Conservation (phyloP, 92 coral and sea anemone genomes). For the Paragorgia papillata region DNA sequence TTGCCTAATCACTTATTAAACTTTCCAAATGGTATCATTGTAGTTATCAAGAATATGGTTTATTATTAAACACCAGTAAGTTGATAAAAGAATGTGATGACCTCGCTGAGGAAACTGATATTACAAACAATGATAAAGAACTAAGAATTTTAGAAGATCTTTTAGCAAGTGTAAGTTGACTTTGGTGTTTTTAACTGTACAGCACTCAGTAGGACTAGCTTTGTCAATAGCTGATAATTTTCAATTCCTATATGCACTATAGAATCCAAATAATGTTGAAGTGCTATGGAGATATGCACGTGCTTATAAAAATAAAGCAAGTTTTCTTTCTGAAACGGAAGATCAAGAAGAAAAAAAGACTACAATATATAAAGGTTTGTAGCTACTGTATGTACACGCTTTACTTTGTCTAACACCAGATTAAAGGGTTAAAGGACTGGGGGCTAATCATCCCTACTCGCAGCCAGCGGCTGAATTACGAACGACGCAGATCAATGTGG, state of each 20-base stretch:
- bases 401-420: too few species aligned
- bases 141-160: constrained; percentile 26
- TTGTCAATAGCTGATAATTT: background rate
- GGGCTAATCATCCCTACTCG: too few species aligned
- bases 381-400: too few species aligned
- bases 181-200: background rate
- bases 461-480: too few species aligned
- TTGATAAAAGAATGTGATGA: constrained; percentile 30
- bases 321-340: constrained; percentile 65
- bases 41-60: constrained; percentile 26
- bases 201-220: background rate
- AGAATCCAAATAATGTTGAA: constrained; percentile 74
- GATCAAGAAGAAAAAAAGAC: constrained; percentile 67
- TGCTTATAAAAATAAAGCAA: constrained; percentile 70
- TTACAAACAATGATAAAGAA: constrained; percentile 27
- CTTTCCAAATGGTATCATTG: background rate
- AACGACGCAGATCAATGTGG: too few species aligned
- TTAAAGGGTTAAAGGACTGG: too few species aligned
- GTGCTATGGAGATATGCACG: constrained; percentile 80
- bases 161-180: constrained; percentile 21
- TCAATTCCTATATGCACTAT: background rate
- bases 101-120: constrained; percentile 5
- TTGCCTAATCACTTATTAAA: too few species aligned
- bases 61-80: too few species aligned
- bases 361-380: constrained; percentile 84